These are phyloP conservation scores for Corythaixoides concolor DNA, from an alignment of 2,113 vertebrate species.

Conservation along the genomic window DNA sequence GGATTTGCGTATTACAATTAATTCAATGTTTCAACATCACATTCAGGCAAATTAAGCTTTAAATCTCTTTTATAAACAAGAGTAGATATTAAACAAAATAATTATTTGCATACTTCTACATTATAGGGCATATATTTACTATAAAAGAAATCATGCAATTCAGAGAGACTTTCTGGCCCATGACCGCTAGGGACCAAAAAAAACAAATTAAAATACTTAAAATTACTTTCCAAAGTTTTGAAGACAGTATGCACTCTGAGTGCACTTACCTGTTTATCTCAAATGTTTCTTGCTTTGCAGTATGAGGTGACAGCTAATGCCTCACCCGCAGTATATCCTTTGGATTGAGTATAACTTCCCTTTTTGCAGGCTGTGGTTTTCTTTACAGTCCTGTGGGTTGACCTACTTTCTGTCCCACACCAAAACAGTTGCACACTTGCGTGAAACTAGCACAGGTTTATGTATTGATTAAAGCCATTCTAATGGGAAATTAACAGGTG, in stretches of 20 bases:
- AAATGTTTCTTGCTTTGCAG: neutral
- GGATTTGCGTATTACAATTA: neutral
- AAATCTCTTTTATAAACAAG: neutral
- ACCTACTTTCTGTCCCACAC: neutral
- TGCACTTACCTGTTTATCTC: neutral
- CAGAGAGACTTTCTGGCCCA: neutral
- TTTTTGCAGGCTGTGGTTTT: neutral
- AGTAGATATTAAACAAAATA: neutral
- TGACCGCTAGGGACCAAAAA: neutral
- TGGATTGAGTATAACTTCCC: neutral
- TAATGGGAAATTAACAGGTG: neutral
- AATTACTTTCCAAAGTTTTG: neutral
- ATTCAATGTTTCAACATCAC: neutral
- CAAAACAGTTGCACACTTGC: neutral
- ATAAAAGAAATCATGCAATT: neutral
- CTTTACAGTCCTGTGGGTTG: neutral
- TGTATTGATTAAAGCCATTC: slow-evolving; percentile 6
- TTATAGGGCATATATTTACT: neutral
- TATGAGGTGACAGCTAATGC: neutral
- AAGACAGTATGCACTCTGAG: neutral
- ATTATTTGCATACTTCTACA: neutral
- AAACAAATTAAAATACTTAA: neutral
- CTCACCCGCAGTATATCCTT: neutral
- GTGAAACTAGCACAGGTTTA: neutral
- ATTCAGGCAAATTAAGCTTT: neutral